A percentile compares a stretch with the other conserved stretches of the same genome.
phyloP scores from a whole-genome alignment of 2,113 vertebrate species.

The Solea senegalensis region DNA sequence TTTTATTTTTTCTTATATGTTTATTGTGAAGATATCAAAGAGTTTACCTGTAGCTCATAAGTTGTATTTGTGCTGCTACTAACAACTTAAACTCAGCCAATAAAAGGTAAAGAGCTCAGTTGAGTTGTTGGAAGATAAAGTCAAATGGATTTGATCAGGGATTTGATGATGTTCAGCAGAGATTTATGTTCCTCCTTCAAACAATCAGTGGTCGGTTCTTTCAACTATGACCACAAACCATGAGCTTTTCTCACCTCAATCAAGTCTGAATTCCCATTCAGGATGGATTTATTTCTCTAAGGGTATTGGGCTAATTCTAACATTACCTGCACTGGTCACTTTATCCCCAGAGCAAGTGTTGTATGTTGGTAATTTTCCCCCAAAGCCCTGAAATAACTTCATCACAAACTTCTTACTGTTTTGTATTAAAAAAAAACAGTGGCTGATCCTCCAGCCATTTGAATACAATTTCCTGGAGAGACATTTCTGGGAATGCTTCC shows the following conservation, averaged over 20 bases:
- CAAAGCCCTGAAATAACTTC: not conserved
- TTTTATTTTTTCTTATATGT: no score
- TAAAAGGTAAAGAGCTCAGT: not conserved
- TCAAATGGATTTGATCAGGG: not conserved
- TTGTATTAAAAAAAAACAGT: not conserved
- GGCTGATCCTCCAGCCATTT: not conserved
- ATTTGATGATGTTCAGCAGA: not conserved
- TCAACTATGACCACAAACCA: no score
- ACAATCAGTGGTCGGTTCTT: no score
- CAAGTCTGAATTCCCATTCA: no score
- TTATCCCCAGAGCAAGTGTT: not conserved
- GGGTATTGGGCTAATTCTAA: not conserved
- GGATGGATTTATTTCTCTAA: not conserved
- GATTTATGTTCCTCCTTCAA: no score
- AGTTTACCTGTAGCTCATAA: no score
- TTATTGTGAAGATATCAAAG: no score
- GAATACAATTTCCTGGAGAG: not conserved
- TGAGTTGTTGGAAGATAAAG: not conserved
- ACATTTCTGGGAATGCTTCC: constrained; percentile 1
- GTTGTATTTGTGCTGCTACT: no score
- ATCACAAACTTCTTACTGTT: not conserved
- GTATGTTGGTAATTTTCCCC: not conserved
- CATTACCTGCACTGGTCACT: not conserved
- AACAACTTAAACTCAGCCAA: not conserved
- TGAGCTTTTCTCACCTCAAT: no score